These are phyloP conservation scores for Pandemis corylana DNA, from an alignment of 2,888 invertebrate genomes.

Conservation along the genomic window DNA sequence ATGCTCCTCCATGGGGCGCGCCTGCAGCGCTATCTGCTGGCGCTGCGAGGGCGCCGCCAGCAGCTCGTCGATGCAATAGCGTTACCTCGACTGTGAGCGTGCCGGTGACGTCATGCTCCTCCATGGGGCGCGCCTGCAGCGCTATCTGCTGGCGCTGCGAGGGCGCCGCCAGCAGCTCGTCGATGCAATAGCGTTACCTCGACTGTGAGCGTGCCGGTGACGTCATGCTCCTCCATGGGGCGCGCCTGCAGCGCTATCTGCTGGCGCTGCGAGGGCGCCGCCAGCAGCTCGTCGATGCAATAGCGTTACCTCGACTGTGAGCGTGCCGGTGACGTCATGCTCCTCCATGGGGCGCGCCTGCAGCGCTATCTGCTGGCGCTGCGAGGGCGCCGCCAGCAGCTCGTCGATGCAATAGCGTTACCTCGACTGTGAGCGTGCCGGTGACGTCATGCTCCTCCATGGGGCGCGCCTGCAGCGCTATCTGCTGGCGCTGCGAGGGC, in stretches of 20 bases:
- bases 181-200: conserved; percentile 97
- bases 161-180: conserved; percentile 95
- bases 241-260: conserved; percentile 95
- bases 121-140: conserved; percentile 95
- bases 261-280: conserved; percentile 96
- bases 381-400: conserved; percentile 94
- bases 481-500: conserved; percentile 95
- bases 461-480: conserved; percentile 95
- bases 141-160: conserved; percentile 96
- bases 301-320: conserved; percentile 97
- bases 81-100: conserved; percentile 96
- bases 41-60: conserved; percentile 95
- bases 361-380: conserved; percentile 95
- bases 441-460: conserved; percentile 95
- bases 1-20: conserved; percentile 95
- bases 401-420: conserved; percentile 97
- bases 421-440: conserved; percentile 97
- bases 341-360: conserved; percentile 96
- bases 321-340: conserved; percentile 94
- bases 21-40: conserved; percentile 96
- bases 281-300: conserved; percentile 96
- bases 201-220: conserved; percentile 95
- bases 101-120: conserved; percentile 94
- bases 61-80: conserved; percentile 97
- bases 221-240: conserved; percentile 95